Conservation (phyloP, 2,888 invertebrate genomes). For the Hyposoter dolosus region DNA sequence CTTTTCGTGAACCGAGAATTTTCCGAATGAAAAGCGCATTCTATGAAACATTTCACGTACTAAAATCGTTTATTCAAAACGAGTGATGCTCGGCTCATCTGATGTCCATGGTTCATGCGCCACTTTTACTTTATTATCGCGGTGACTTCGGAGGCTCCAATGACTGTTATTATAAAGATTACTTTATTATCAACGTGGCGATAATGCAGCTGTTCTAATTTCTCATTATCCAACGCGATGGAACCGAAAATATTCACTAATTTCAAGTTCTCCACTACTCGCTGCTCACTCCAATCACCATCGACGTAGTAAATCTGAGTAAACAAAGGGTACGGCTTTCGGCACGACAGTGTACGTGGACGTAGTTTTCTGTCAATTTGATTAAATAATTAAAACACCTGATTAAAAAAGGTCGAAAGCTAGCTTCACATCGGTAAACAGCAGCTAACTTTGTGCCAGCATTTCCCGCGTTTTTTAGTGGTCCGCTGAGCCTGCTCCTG, state of each 20-base stretch:
- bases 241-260: too few species aligned
- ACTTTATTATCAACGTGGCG: too few species aligned
- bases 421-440: not conserved
- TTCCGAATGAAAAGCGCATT: conserved; percentile 50
- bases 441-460: not conserved
- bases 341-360: not conserved
- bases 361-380: not conserved
- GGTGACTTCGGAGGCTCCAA: too few species aligned
- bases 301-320: too few species aligned
- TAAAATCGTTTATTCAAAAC: conserved; percentile 35
- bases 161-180: too few species aligned
- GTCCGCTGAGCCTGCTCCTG: not conserved
- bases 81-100: conserved; percentile 9
- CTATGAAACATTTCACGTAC: conserved; percentile 45
- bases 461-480: conserved; percentile 12
- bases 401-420: not conserved
- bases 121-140: too few species aligned
- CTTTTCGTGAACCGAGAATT: not conserved
- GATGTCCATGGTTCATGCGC: not conserved
- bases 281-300: too few species aligned
- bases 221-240: too few species aligned
- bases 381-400: not conserved
- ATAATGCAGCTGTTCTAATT: too few species aligned
- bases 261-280: too few species aligned
- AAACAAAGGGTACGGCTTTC: not conserved